Base-by-base conservation (phyloP, 2,113 vertebrate species). In the Thamnaconus septentrionalis region DNA sequence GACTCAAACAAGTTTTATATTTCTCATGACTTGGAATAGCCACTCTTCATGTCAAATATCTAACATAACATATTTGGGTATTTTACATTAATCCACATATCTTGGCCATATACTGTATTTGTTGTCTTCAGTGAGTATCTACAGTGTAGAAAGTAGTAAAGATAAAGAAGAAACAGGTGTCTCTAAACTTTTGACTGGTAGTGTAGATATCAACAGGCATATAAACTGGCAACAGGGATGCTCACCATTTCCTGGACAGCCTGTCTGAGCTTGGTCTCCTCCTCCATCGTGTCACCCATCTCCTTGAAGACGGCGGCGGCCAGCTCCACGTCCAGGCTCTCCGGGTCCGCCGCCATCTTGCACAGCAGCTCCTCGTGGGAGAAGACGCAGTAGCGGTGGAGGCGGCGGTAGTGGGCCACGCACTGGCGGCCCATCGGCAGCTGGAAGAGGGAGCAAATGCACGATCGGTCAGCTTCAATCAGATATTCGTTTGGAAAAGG, bases 291-390 rank as follows among this genome's bases (percentile, higher is more conserved):
- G 0, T 95, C 88, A 5, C 91, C 93, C 90, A 99, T 93, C 84
- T 99, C 96, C 76, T 94, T 96, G 75, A 91, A 95, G 8, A 98
- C 96, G 11, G 95, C 91, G 2, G 96, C 96, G 8, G 97, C 97
- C 74, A 99, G 87, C n/a, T 97, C 97, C 41, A 99, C 97, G 3
- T 98, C 96, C 41, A 99, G 83, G 78, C 94, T 95, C 70, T 98
- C 97, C 0, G 97, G 96, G 73, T 98, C 96, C 1, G 97, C 93
- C 0, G 96, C 96, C 97, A 99, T 99, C 88, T 98, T 99, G 89
- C 97, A 99, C 77, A 99, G 92, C 9, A 99, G 92, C 74, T 99
- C 97, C 60, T 99, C 97, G 0, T 99, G 97, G 46, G 97, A 99
- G 86, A 99, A 99, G 3, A 99, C 96, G 40, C 97, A 99, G 77